Evolutionary conservation across 92 coral and sea anemone species (phyloP).

Genomic region (Paragorgia papillata): DNA sequence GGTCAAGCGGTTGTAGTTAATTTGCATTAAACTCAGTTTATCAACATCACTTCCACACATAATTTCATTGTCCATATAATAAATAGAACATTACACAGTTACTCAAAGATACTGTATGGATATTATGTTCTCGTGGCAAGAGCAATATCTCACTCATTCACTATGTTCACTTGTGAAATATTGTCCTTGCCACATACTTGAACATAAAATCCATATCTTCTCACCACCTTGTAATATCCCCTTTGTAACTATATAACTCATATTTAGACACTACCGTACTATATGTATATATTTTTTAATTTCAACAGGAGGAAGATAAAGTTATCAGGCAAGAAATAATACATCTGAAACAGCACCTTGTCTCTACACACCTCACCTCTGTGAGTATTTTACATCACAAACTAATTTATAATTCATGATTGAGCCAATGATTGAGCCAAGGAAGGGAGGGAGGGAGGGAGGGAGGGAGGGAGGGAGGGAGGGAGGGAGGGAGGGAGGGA

Average conservation of each 20-base stretch:
- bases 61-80: no score
- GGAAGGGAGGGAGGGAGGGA: background rate
- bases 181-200: background rate
- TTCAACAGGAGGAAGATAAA: constrained; percentile 82
- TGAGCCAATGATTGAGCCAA: background rate
- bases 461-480: background rate
- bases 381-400: constrained; percentile 45
- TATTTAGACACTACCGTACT: background rate
- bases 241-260: background rate
- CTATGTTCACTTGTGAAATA: background rate
- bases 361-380: constrained; percentile 55
- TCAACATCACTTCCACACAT: no score
- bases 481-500: no score
- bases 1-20: no score
- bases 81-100: no score
- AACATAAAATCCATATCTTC: no score
- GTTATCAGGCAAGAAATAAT: constrained; percentile 65
- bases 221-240: no score
- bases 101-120: no score
- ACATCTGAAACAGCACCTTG: constrained; percentile 67
- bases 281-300: background rate
- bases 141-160: no score
- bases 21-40: no score
- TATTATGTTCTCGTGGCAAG: no score
- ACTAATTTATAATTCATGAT: background rate